A percentile compares a stretch with the other conserved stretches of the same genome.
phyloP scores from a whole-genome alignment of 2,888 invertebrate species.

The Drosophila kuntzei region DNA sequence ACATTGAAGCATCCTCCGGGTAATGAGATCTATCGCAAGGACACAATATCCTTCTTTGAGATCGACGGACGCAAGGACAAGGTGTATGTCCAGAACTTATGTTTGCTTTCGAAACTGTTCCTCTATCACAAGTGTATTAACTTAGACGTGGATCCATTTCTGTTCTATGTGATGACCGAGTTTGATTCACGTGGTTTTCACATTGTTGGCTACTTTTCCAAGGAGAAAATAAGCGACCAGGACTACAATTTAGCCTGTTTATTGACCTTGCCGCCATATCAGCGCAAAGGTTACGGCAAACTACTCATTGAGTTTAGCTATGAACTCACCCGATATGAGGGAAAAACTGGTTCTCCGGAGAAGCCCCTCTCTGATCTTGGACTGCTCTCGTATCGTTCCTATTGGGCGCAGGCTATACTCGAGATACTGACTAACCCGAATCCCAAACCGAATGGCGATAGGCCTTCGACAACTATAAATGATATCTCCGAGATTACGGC shows the following conservation, averaged over 20 bases:
- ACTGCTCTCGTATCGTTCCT: conserved; percentile 96
- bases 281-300: conserved; percentile 99
- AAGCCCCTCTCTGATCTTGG: conserved; percentile 99
- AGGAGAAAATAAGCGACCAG: conserved; percentile 99
- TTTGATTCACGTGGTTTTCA: conserved; percentile 97
- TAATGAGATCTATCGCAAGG: conserved; percentile 98
- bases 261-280: conserved; percentile 98
- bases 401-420: conserved; percentile 99
- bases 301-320: conserved; percentile 99
- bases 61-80: conserved; percentile 99
- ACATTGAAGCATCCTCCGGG: conserved; percentile 94
- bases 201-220: conserved; percentile 99
- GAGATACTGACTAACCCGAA: conserved; percentile 95
- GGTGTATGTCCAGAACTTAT: conserved; percentile 97
- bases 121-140: conserved; percentile 99
- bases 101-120: conserved; percentile 97
- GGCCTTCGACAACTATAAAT: conserved; percentile 96
- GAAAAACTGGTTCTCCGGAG: conserved; percentile 98
- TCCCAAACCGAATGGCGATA: conserved; percentile 93
- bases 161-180: conserved; percentile 95
- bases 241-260: conserved; percentile 99
- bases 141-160: conserved; percentile 99
- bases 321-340: conserved; percentile 98
- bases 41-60: conserved; percentile 97
- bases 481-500: conserved; percentile 99